These are phyloP conservation scores for Drosophila yakuba DNA, from an alignment of 1,140 invertebrate species.

Conservation along the genomic window DNA sequence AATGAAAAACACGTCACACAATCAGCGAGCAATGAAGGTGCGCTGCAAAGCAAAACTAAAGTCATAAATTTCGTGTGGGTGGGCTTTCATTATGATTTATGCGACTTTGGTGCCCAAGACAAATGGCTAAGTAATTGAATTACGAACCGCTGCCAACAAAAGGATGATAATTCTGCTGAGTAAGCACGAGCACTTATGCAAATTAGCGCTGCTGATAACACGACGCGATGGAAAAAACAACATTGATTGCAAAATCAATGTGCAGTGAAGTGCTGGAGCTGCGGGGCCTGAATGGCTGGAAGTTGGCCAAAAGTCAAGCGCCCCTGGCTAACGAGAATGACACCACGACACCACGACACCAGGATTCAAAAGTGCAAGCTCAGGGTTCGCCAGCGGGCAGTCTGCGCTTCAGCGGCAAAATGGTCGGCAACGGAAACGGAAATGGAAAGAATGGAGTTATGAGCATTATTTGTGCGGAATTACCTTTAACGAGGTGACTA, in stretches of 20 bases:
- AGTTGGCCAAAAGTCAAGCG: conserved; percentile 49
- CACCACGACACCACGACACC: conserved; percentile 39
- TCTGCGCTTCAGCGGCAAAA: conserved; percentile 12
- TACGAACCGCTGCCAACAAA: conserved; percentile 48
- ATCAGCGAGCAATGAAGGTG: conserved; percentile 44
- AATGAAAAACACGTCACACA: conserved; percentile 65
- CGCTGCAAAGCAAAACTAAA: conserved; percentile 2
- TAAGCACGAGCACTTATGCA: conserved; percentile 74
- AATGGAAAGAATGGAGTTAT: conserved; percentile 66
- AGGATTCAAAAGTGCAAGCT: conserved; percentile 57
- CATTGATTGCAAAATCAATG: conserved; percentile 80
- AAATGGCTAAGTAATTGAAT: conserved; percentile 81
- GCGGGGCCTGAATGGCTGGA: background rate
- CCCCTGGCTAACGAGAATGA: conserved; percentile 23
- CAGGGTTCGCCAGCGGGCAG: conserved; percentile 53
- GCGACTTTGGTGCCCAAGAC: conserved; percentile 57
- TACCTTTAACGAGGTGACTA: conserved; percentile 83
- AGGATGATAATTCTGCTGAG: conserved; percentile 67
- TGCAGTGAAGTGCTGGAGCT: conserved; percentile 12
- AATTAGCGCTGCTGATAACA: conserved; percentile 70
- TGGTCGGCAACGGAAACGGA: conserved; percentile 3
- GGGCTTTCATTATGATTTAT: conserved; percentile 69
- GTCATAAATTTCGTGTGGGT: conserved; percentile 63
- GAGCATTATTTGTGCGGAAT: conserved; percentile 81
- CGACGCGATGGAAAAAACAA: conserved; percentile 38